Evolutionary conservation across 2,888 invertebrate species (phyloP), one percentile per base, ranked within the genome.

Genomic region (Eupithecia vulgata): DNA sequence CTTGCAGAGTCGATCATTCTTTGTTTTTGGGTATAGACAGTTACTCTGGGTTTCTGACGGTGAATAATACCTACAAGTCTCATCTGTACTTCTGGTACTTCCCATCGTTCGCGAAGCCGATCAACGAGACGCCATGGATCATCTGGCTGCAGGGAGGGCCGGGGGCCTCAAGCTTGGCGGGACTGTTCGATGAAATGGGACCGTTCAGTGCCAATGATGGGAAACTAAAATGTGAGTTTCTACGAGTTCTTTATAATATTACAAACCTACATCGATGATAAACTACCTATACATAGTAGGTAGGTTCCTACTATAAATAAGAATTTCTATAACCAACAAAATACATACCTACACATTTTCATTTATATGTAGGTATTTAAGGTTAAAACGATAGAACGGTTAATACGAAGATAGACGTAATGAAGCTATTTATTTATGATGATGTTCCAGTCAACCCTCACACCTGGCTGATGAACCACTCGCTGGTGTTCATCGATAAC

Each of bases 101-200:
- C 83, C 97, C 97, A 0, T 87, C 89, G 35, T 78, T 85, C 62
- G 82, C 87, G 8, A 91, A 94, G 81, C 90, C 91, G 0, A 85
- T 89, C 35, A 87, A 85, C 40, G 87, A 89, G 40, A 91, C 87
- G 25, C 98, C 98, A 0, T 93, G 98, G 83, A 95, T 98, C 13
- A 95, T 98, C 76, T 98, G 98, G 98, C 92, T 98, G n/a, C 97
- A 98, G 95, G 98, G 98, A 10, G 98, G 98, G 0, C 98, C 98
- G 0, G 98, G 96, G 0, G 96, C 95, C 0, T 97, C 97, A 0
- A 96, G 97, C 70, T 69, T 94, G 82, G 86, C 84, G 0, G 94
- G 93, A 1, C 81, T 94, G 6, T 94, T 94, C 67, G 90, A 92
- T 37, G 93, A 94, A 80, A 84, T 93, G n/a, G 94, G 94, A 6